Conservation (phyloP, 2,797 vertebrate genomes). For the Enoplosus armatus region DNA sequence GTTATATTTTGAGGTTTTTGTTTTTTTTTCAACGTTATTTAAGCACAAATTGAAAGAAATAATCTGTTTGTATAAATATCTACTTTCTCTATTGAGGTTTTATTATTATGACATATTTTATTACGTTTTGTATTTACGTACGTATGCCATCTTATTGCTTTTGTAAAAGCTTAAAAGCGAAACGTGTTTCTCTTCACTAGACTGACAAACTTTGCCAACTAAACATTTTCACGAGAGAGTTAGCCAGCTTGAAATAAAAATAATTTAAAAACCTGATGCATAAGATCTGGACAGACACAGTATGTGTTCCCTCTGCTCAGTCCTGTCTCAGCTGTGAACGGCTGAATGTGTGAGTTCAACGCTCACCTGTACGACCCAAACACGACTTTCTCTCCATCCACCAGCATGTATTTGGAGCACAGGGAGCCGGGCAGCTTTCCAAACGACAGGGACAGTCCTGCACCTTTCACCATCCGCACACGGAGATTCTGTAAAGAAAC, state of each 20-base stretch:
- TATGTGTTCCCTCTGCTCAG: not conserved
- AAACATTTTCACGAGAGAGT: too few species aligned
- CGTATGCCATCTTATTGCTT: not conserved
- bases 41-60: too few species aligned
- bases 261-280: too few species aligned
- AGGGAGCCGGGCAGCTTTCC: constrained; percentile 91
- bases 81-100: too few species aligned
- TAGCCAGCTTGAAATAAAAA: too few species aligned
- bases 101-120: not conserved
- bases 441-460: constrained; percentile 90
- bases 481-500: constrained; percentile 90
- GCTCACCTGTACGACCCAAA: constrained; percentile 95
- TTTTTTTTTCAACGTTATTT: too few species aligned
- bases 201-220: too few species aligned
- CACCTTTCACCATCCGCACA: constrained; percentile 90
- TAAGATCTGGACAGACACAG: not conserved
- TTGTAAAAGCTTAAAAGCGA: not conserved
- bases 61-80: too few species aligned
- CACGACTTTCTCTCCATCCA: constrained; percentile 95
- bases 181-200: not conserved
- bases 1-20: too few species aligned
- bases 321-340: not conserved
- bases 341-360: not conserved
- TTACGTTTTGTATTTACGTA: not conserved
- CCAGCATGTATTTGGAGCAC: constrained; percentile 94